These are phyloP conservation scores for Agelaius tricolor DNA, from an alignment of 2,113 vertebrate genomes.

Conservation along the genomic window DNA sequence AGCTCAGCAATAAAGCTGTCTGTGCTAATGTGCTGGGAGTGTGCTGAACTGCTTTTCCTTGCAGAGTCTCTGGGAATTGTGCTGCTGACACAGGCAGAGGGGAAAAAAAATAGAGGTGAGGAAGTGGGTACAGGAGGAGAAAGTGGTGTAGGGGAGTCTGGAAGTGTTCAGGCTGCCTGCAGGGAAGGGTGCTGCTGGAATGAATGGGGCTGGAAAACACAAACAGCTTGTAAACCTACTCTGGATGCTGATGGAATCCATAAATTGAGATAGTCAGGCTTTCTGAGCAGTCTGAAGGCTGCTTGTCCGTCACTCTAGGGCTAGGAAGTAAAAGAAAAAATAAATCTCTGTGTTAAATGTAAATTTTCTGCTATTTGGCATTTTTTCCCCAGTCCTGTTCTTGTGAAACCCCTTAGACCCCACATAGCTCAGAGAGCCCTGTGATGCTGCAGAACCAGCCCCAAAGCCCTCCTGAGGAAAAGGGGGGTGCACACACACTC, in stretches of 20 bases:
- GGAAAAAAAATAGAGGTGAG: fast-evolving
- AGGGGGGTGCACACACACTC: fast-evolving
- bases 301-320: not conserved
- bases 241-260: not conserved
- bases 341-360: not conserved
- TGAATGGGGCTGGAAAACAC: fast-evolving
- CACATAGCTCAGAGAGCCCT: fast-evolving
- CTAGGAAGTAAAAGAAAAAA: not conserved
- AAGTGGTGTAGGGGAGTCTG: not conserved
- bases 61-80: not conserved
- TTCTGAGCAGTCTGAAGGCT: not conserved
- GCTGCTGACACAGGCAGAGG: not conserved
- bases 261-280: not conserved
- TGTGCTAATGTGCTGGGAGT: not conserved
- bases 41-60: not conserved
- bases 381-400: not conserved
- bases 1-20: not conserved
- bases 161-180: not conserved
- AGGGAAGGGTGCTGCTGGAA: not conserved
- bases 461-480: not conserved
- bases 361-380: not conserved
- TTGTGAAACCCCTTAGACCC: not conserved
- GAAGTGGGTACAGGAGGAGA: not conserved
- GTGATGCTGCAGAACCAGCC: not conserved
- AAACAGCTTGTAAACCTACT: not conserved